These are phyloP conservation scores for Protosalanx chinensis DNA, from an alignment of 2,797 vertebrate genomes.

Conservation along the genomic window DNA sequence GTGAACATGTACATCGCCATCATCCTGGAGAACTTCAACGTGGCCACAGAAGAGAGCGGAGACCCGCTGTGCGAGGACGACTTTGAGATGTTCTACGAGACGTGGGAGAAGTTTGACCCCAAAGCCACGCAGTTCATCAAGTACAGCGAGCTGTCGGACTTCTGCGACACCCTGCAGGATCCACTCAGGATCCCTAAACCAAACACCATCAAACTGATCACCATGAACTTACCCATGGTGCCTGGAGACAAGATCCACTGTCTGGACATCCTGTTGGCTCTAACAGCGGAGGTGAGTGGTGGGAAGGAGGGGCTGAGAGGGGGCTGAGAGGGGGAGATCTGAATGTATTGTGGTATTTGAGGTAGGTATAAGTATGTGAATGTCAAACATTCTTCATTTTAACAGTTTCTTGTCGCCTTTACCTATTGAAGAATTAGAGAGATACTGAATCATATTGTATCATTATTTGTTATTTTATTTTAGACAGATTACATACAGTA, in stretches of 20 bases:
- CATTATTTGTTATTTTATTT: background rate
- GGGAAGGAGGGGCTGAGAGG: too few relatives aligned
- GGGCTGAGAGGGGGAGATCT: too few relatives aligned
- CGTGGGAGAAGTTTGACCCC: conserved; percentile 95
- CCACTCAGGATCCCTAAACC: conserved; percentile 89
- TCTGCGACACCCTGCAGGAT: conserved; percentile 87
- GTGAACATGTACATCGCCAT: conserved; percentile 98
- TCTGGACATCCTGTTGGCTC: conserved; percentile 90
- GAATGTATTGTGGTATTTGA: too few relatives aligned
- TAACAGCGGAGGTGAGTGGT: conserved; percentile 80
- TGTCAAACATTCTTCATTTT: too few relatives aligned
- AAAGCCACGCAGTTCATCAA: conserved; percentile 89
- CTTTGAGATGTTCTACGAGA: conserved; percentile 97
- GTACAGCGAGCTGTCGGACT: conserved; percentile 86
- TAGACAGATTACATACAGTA: too few relatives aligned
- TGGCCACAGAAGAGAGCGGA: conserved; percentile 89
- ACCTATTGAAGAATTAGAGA: background rate
- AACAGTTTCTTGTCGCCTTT: too few relatives aligned
- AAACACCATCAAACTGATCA: conserved; percentile 86
- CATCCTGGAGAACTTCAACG: conserved; percentile 95
- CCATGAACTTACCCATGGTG: conserved; percentile 91
- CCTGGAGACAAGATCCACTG: conserved; percentile 94
- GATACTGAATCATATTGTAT: background rate
- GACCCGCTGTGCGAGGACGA: conserved; percentile 90
- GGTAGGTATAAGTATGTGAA: too few relatives aligned